phyloP scores from a whole-genome alignment of 2,113 vertebrate genomes.

The Laterallus jamaicensis region DNA sequence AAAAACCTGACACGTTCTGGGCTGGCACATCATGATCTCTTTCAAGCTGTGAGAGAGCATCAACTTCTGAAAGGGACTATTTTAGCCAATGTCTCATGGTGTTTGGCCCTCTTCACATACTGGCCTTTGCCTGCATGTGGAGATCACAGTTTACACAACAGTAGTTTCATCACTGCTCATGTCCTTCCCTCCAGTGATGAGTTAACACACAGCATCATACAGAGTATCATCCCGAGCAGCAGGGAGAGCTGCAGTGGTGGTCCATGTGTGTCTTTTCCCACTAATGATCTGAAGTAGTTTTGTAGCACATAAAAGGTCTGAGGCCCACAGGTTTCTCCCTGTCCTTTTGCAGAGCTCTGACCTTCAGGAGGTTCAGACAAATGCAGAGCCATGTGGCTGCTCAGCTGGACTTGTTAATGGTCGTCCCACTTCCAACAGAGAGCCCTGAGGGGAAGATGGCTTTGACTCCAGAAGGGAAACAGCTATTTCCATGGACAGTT shows the following conservation, averaged over 20 bases:
- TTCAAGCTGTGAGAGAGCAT: neutral
- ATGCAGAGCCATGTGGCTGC: constrained; percentile 49
- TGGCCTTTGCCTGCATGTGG: neutral
- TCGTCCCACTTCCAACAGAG: neutral
- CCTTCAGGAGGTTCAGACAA: constrained; percentile 29
- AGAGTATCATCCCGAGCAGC: neutral
- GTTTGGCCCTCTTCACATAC: neutral
- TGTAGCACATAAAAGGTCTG: neutral
- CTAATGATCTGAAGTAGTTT: neutral
- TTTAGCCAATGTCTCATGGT: neutral
- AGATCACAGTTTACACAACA: neutral
- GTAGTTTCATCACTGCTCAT: neutral
- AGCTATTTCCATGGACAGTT: constrained; percentile 3
- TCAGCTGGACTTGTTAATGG: constrained; percentile 38
- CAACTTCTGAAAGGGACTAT: neutral
- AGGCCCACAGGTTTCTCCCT: neutral
- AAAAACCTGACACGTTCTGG: neutral
- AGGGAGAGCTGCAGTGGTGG: rapidly evolving
- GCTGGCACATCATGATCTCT: neutral
- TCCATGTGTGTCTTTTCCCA: neutral
- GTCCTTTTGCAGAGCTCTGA: neutral
- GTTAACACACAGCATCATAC: neutral
- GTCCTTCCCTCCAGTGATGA: neutral
- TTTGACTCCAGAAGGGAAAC: neutral
- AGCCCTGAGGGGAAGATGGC: constrained; percentile 6